Percentiles rank a stretch among this genome's conserved stretches.
Conservation (phyloP, 2,113 vertebrate species). For the Catharus bicknelli region DNA sequence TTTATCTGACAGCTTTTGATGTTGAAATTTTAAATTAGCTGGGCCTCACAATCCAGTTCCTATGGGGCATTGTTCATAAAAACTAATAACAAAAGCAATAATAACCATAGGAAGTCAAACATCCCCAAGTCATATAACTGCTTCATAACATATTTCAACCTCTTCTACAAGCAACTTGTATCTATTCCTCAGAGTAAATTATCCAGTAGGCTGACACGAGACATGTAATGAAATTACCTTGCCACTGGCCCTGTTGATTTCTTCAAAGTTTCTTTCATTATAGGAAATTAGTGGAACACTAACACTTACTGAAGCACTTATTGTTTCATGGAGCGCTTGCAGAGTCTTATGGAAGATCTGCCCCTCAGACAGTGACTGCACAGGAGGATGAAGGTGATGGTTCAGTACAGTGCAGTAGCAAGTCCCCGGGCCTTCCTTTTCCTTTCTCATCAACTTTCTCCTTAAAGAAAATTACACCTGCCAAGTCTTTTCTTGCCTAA, state of each 20-base stretch:
- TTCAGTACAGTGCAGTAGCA: fast-evolving
- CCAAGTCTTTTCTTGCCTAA: neutral
- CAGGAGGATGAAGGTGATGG: neutral
- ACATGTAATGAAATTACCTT: slow-evolving; percentile 2
- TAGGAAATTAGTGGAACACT: neutral
- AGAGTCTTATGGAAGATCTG: neutral
- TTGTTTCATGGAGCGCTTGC: fast-evolving
- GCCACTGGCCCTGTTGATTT: neutral
- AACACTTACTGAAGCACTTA: neutral
- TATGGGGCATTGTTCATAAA: neutral
- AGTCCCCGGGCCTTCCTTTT: neutral
- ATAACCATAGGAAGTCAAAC: neutral
- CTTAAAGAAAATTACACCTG: slow-evolving; percentile 1
- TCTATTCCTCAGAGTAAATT: neutral
- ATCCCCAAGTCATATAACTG: neutral
- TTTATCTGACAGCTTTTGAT: neutral
- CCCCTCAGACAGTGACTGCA: neutral
- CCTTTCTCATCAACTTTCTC: neutral
- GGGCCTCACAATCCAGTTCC: neutral
- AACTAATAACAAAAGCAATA: slow-evolving; percentile 20
- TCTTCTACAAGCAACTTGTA: neutral
- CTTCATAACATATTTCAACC: slow-evolving; percentile 5
- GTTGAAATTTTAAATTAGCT: neutral
- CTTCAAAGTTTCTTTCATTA: slow-evolving; percentile 8
- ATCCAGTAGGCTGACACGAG: neutral